These are phyloP conservation scores for Ennomos erosarius DNA, from an alignment of 2,888 invertebrate species.

Conservation along the genomic window DNA sequence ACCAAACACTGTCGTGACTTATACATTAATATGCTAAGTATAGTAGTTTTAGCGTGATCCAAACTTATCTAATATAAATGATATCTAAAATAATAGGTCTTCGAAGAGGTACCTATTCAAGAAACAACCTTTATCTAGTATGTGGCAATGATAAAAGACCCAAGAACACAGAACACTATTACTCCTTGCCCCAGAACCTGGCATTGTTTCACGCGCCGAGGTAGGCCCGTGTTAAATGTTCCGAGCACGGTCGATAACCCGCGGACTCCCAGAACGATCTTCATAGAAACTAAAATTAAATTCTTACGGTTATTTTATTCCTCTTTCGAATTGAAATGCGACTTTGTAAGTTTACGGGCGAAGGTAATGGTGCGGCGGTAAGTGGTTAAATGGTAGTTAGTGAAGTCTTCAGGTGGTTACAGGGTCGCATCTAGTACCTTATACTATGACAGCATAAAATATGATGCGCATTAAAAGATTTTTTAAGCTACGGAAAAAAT, in stretches of 20 bases:
- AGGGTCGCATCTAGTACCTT: too few relatives aligned
- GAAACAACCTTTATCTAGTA: too few relatives aligned
- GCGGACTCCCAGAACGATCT: constrained; percentile 3
- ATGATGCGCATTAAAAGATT: too few relatives aligned
- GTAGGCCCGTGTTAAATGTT: constrained; percentile 12
- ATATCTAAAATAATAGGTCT: too few relatives aligned
- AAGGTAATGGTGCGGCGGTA: constrained; percentile 18
- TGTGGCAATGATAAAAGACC: constrained; percentile 1
- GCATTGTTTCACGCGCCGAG: not conserved
- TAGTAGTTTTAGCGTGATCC: too few relatives aligned
- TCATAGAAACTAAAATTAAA: constrained; percentile 28
- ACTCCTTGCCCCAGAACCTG: not conserved
- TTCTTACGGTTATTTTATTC: constrained; percentile 28
- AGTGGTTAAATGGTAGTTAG: constrained; percentile 10
- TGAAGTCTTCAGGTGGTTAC: constrained; percentile 6
- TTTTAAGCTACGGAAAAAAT: too few relatives aligned
- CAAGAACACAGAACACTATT: too few relatives aligned
- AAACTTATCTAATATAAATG: too few relatives aligned
- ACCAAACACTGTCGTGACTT: too few relatives aligned
- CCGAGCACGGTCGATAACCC: constrained; percentile 17
- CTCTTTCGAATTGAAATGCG: constrained; percentile 21
- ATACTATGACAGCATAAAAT: too few relatives aligned
- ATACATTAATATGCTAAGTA: too few relatives aligned
- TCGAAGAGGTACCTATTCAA: too few relatives aligned
- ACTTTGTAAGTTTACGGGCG: constrained; percentile 18